Percentiles rank a stretch among this genome's conserved stretches.
Conservation (phyloP, 2,888 invertebrate genomes). For the Campoplex capitator region DNA sequence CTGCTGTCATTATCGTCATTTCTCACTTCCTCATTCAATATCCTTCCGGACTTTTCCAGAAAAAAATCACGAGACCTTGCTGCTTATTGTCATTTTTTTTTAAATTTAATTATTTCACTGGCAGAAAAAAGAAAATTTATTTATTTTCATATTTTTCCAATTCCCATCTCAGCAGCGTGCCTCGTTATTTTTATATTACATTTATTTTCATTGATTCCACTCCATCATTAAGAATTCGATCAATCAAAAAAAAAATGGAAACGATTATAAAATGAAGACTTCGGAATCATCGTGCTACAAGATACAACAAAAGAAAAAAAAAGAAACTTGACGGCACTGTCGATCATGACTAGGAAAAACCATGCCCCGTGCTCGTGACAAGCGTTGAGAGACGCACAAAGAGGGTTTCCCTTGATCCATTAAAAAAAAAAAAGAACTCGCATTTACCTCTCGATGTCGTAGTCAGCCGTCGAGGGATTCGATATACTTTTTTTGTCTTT, state of each 20-base stretch:
- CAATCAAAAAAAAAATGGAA: not conserved
- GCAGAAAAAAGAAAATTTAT: not conserved
- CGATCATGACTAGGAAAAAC: not conserved
- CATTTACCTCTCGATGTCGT: constrained; percentile 31
- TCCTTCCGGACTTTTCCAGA: constrained; percentile 26
- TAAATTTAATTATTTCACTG: not conserved
- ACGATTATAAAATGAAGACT: not conserved
- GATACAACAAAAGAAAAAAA: not conserved
- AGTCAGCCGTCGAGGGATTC: constrained; percentile 60
- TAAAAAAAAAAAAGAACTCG: constrained; percentile 66
- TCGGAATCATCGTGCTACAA: not conserved
- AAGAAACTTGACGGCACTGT: not conserved
- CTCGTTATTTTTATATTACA: not conserved
- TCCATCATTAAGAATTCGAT: not conserved
- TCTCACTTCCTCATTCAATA: constrained; percentile 36
- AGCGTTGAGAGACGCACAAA: constrained; percentile 73
- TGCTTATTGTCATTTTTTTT: not conserved
- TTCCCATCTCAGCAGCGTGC: not conserved
- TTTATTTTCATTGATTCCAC: not conserved
- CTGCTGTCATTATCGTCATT: constrained; percentile 67
- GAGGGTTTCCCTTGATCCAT: constrained; percentile 74
- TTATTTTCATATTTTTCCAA: not conserved
- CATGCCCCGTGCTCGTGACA: not conserved
- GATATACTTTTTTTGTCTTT: constrained; percentile 67
- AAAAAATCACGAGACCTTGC: not conserved